Percentiles rank a stretch among this genome's conserved stretches.
phyloP scores from a whole-genome alignment of 2,113 vertebrate genomes.

The Leucoraja erinaceus region DNA sequence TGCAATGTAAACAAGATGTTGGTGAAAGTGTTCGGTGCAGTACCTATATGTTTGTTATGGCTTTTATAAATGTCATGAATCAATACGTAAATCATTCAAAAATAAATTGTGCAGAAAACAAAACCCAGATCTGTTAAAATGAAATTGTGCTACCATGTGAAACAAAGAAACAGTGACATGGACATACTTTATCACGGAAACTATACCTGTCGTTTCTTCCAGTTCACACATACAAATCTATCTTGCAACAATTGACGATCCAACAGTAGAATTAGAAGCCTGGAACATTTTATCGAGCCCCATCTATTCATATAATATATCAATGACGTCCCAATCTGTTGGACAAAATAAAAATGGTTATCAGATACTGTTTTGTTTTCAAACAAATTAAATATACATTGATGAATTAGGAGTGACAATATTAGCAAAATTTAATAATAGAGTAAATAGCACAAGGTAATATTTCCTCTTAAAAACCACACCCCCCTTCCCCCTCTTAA shows the following conservation, averaged over 20 bases:
- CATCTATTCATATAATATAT: not conserved
- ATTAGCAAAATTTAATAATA: not conserved
- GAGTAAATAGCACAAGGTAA: not conserved
- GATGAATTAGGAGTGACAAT: not conserved
- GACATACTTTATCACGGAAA: conserved; percentile 34
- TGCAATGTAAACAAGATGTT: conserved; percentile 36
- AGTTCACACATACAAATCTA: not conserved
- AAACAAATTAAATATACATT: not conserved
- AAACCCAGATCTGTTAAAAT: conserved; percentile 29
- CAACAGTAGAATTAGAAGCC: not conserved
- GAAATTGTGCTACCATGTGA: conserved; percentile 36
- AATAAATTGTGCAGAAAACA: conserved; percentile 37
- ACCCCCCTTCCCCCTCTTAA: not conserved
- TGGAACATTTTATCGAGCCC: not conserved
- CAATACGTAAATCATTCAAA: conserved; percentile 32
- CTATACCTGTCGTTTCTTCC: conserved; percentile 5
- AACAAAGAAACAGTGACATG: conserved; percentile 38
- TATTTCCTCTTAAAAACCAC: not conserved
- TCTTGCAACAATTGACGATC: not conserved
- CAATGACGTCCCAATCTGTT: not conserved
- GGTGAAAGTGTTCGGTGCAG: conserved; percentile 38
- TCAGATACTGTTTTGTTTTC: too few relatives aligned
- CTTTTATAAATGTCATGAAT: conserved; percentile 37
- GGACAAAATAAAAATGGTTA: not conserved
- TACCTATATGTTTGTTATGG: conserved; percentile 36